Base-by-base conservation (phyloP, 2,113 vertebrate species). In the Salvelinus sp. region DNA sequence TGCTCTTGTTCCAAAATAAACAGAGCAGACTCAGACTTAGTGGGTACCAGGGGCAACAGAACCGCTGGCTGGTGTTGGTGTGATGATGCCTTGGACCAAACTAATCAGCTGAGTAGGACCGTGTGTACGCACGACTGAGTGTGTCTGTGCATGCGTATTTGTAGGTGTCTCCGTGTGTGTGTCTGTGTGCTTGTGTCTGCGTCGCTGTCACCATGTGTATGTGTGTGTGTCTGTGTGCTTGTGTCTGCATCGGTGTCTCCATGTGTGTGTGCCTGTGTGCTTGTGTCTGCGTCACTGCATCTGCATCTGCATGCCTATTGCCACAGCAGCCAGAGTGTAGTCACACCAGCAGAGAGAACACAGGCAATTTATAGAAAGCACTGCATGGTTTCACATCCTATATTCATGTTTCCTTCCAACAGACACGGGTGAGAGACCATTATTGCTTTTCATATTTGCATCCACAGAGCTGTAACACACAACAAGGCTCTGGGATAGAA, bases 1-100 rank as follows among this genome's bases (percentile, higher is more conserved):
- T 94, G 91, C 92, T 91, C 92, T 91, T 93, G 90, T 94, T 94
- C 92, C 95, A 96, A 96, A 96, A 95, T 95, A 97, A 97, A 97
- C 93, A 94, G 89, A 94, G 92, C 90, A 87, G 92, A 88, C 79
- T 85, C 90, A 87, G 92, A 88, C 79, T 85, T 84, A 89, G 92
- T 85, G 86, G 88, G 76, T 89, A 87, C 86, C 86, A 73, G 23
- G 75, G 30, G 91, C 87, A 89, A 75, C 57, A 3, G 38, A 33
- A 69, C 78, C 62, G 86, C 75, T 72, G 87, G 81, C 63, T 10
- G 50, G 82, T 78, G 23, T 22, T n/a, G 6, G 6, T 9, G 14
- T 18, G 20, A 18, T 20, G 54, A 23, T 62, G 7, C 20, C 58
- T 62, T 3, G 16, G 38, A 44, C 38, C 38, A 44, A 44, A 44